These are phyloP conservation scores for Ceriagrion tenellum DNA, from an alignment of 2,888 invertebrate species.

Conservation along the genomic window DNA sequence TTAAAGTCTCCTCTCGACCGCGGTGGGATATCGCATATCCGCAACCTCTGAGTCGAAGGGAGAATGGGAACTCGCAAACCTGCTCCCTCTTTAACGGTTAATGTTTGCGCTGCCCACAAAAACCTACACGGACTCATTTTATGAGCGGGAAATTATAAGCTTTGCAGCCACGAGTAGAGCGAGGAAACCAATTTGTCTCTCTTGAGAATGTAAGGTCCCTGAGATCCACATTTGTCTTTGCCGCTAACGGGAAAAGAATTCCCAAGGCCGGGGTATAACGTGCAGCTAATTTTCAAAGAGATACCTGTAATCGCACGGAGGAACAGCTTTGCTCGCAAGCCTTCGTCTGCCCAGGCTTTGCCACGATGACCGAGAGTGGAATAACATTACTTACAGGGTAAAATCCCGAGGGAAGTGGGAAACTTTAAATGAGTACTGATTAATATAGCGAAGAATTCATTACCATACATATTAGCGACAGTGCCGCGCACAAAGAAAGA, in stretches of 20 bases:
- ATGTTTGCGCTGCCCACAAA: not conserved
- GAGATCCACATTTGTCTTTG: constrained; percentile 12
- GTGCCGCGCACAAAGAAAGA: too few relatives aligned
- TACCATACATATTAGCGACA: too few relatives aligned
- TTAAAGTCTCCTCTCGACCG: not conserved
- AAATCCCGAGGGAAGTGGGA: not conserved
- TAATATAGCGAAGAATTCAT: too few relatives aligned
- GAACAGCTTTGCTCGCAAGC: not conserved
- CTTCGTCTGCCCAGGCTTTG: not conserved
- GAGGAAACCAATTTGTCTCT: not conserved
- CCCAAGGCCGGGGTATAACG: not conserved
- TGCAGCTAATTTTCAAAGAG: not conserved
- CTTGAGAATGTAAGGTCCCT: not conserved
- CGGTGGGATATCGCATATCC: not conserved
- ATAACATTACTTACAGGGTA: not conserved
- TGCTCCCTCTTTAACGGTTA: not conserved
- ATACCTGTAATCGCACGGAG: not conserved
- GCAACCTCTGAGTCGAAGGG: not conserved
- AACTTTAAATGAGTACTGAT: not conserved
- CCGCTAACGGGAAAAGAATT: not conserved
- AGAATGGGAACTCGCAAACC: not conserved
- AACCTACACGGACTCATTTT: not conserved
- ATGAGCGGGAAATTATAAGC: not conserved
- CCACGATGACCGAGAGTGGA: not conserved
- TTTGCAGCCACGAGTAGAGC: not conserved